These are phyloP conservation scores for Agrochola lychnidis DNA, from an alignment of 2,888 invertebrate species.

Conservation along the genomic window DNA sequence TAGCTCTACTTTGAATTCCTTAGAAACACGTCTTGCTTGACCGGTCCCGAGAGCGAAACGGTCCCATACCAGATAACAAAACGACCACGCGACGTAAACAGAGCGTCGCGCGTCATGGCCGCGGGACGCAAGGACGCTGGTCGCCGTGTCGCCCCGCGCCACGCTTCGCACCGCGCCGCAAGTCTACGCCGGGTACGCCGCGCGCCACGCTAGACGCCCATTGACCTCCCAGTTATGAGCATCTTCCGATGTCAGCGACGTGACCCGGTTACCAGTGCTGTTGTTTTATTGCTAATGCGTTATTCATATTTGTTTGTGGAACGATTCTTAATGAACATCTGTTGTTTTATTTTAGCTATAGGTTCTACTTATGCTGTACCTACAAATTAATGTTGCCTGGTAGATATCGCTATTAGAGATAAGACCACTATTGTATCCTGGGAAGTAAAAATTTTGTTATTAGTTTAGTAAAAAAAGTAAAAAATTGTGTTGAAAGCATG, in stretches of 20 bases:
- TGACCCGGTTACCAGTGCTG: constrained; percentile 42
- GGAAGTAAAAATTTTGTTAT: background rate
- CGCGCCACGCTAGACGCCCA: constrained; percentile 42
- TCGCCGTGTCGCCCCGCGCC: background rate
- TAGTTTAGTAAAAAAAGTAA: background rate
- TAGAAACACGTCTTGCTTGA: constrained; percentile 11
- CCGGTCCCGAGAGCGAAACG: constrained; percentile 21
- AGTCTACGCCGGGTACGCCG: background rate
- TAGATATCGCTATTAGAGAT: background rate
- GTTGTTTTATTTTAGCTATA: background rate
- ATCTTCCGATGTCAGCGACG: constrained; percentile 39
- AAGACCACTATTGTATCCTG: background rate
- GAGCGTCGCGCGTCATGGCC: constrained; percentile 2
- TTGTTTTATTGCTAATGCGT: constrained; percentile 29
- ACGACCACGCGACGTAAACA: background rate
- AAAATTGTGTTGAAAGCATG: background rate
- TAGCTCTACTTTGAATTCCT: constrained; percentile 1
- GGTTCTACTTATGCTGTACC: background rate
- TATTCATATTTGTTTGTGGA: constrained; percentile 19
- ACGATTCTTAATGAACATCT: constrained; percentile 18
- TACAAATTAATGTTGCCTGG: no score
- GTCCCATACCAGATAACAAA: background rate
- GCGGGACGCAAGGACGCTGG: constrained; percentile 14
- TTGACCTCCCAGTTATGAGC: constrained; percentile 47
- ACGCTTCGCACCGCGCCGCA: background rate